These are phyloP conservation scores for Euwallacea fornicatus DNA, from an alignment of 1,140 invertebrate genomes.

Conservation along the genomic window DNA sequence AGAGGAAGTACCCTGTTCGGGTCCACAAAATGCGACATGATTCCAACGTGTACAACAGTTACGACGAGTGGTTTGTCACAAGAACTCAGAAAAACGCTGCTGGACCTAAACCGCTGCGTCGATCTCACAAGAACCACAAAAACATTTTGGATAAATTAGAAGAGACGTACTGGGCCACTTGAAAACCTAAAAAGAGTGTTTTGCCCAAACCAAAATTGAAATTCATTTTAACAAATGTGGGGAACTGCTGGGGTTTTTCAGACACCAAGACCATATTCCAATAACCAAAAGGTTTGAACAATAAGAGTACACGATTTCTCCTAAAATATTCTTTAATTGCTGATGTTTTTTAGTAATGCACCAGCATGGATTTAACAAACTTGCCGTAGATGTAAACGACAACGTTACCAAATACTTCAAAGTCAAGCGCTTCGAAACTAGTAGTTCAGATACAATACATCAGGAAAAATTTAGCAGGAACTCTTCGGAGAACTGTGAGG, in stretches of 20 bases:
- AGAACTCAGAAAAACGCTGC: background rate
- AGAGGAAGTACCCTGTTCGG: conserved; percentile 41
- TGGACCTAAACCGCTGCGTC: background rate
- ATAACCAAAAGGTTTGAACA: conserved; percentile 12
- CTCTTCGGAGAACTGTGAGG: background rate
- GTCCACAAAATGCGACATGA: conserved; percentile 36
- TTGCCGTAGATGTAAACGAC: conserved; percentile 16
- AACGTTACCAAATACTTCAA: conserved; percentile 29
- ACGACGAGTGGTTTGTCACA: conserved; percentile 20
- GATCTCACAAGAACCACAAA: conserved; percentile 13
- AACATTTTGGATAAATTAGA: conserved; percentile 44
- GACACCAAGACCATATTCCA: conserved; percentile 1
- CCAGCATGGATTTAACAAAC: conserved; percentile 1
- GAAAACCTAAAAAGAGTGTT: conserved; percentile 47
- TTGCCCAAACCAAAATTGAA: no score
- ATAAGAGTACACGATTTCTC: no score
- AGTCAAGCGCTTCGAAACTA: conserved; percentile 23
- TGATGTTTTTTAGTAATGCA: background rate
- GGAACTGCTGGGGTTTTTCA: no score
- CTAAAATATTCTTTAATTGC: no score
- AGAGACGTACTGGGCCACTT: conserved; percentile 51
- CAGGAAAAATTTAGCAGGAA: no score
- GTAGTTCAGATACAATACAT: background rate
- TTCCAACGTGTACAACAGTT: conserved; percentile 26
- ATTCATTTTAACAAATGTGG: no score